These are phyloP conservation scores for Plebejus argus DNA, from an alignment of 2,888 invertebrate genomes.

Conservation along the genomic window DNA sequence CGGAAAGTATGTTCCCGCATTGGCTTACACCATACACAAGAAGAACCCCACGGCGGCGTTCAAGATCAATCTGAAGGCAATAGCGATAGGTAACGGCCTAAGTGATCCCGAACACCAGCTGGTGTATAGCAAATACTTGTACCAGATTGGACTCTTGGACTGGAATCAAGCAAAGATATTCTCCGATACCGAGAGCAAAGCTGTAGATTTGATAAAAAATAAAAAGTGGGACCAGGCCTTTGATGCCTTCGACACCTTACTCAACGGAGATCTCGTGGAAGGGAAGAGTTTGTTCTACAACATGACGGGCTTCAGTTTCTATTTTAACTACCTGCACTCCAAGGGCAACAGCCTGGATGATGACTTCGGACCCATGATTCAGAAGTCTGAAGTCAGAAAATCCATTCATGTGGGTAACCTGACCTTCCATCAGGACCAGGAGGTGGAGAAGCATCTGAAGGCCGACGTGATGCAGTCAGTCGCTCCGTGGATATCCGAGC, in stretches of 20 bases:
- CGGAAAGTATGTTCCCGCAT: conserved; percentile 89
- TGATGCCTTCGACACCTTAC: conserved; percentile 84
- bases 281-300: conserved; percentile 84
- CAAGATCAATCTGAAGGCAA: conserved; percentile 86
- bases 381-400: conserved; percentile 82
- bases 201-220: conserved; percentile 81
- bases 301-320: conserved; percentile 87
- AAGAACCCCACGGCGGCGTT: conserved; percentile 82
- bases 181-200: conserved; percentile 81
- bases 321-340: conserved; percentile 86
- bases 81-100: conserved; percentile 90
- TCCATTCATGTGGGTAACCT: conserved; percentile 93
- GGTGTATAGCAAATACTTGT: conserved; percentile 89
- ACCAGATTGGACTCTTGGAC: conserved; percentile 88
- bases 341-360: conserved; percentile 75
- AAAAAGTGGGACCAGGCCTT: conserved; percentile 86
- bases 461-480: conserved; percentile 91
- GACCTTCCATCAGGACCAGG: conserved; percentile 83
- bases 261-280: conserved; percentile 84
- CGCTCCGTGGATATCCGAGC: conserved; percentile 85
- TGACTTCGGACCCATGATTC: conserved; percentile 83
- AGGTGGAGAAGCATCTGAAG: conserved; percentile 86
- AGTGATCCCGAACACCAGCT: conserved; percentile 90
- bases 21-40: conserved; percentile 86
- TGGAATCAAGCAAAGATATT: conserved; percentile 82